Evolutionary conservation across 2,888 invertebrate species (phyloP).

Genomic region (Epinotia ramella): DNA sequence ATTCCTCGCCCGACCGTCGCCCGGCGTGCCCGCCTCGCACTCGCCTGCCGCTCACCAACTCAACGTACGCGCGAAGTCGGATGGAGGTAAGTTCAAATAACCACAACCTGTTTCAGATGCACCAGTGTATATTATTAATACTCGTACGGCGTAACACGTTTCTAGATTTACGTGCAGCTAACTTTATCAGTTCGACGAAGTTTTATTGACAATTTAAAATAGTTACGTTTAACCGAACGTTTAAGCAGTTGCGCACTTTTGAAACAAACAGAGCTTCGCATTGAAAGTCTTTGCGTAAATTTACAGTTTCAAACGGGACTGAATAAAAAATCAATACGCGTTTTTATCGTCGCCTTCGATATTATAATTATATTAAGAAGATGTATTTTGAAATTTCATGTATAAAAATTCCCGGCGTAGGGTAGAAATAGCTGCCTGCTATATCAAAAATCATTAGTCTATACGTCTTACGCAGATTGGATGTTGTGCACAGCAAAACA

Average conservation of each 20-base stretch:
- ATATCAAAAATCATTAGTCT: neutral
- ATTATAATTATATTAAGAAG: neutral
- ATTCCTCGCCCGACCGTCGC: constrained; percentile 22
- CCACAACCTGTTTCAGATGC: constrained; percentile 34
- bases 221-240: neutral
- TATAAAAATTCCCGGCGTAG: neutral
- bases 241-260: neutral
- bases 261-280: neutral
- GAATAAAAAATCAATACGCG: constrained; percentile 3
- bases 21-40: constrained; percentile 49
- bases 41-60: constrained; percentile 51
- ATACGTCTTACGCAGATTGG: neutral
- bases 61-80: constrained; percentile 13
- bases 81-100: constrained; percentile 44
- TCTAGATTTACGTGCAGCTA: constrained; percentile 20
- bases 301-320: neutral
- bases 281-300: neutral
- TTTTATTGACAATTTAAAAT: constrained; percentile 27
- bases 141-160: constrained; percentile 24
- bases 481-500: constrained; percentile 3
- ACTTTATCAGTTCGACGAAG: constrained; percentile 21
- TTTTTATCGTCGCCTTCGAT: neutral
- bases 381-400: neutral
- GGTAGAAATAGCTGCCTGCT: neutral
- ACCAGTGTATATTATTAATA: constrained; percentile 11